phyloP scores from a whole-genome alignment of 1,140 invertebrate species.

The Halictus rubicundus region DNA sequence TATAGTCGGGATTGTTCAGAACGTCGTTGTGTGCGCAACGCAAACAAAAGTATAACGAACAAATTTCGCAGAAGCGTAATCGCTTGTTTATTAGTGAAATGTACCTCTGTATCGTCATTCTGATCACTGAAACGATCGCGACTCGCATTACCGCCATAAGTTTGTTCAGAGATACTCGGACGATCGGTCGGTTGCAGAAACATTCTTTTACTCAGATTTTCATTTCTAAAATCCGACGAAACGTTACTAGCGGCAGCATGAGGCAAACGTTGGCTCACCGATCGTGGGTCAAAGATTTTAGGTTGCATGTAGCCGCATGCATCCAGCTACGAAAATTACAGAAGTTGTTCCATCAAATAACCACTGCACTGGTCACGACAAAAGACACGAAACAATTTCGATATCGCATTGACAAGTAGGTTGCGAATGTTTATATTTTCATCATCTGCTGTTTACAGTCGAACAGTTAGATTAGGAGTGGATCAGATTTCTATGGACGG shows the following conservation, averaged over 20 bases:
- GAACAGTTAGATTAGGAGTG: too few species aligned
- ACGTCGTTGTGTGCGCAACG: too few species aligned
- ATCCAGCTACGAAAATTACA: conserved; percentile 59
- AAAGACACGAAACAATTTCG: too few species aligned
- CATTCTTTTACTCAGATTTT: conserved; percentile 14
- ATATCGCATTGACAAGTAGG: too few species aligned
- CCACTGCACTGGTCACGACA: too few species aligned
- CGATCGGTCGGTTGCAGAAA: conserved; percentile 1
- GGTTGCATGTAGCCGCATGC: conserved; percentile 77
- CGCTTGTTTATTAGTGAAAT: neutral
- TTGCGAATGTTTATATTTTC: too few species aligned
- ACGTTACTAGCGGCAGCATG: conserved; percentile 37
- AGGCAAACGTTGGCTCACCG: conserved; percentile 63
- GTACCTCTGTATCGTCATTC: conserved; percentile 63
- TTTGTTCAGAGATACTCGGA: conserved; percentile 15
- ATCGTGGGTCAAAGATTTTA: conserved; percentile 66
- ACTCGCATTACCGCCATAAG: conserved; percentile 5
- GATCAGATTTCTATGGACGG: too few species aligned
- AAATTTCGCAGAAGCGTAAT: too few species aligned
- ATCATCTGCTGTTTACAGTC: too few species aligned
- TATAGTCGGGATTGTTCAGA: too few species aligned
- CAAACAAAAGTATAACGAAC: neutral
- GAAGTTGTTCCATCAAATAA: neutral
- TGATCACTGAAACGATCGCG: conserved; percentile 53
- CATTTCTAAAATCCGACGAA: conserved; percentile 12